A percentile compares a stretch with the other conserved stretches of the same genome.
Conservation (phyloP, 2,797 vertebrate genomes). For the Labroides dimidiatus region DNA sequence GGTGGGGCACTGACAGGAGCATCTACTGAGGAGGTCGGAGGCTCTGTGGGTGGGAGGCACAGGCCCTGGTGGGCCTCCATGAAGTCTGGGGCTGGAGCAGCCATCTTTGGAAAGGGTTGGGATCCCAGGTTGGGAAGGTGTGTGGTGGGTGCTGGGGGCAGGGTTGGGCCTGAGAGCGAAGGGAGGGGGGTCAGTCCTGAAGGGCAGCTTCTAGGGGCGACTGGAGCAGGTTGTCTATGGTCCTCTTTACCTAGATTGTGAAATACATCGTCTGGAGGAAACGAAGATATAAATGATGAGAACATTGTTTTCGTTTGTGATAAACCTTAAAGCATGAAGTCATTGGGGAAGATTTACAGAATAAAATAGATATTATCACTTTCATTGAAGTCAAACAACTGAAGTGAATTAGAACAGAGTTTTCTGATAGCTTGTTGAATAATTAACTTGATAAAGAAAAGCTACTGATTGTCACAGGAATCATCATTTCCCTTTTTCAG, state of each 20-base stretch:
- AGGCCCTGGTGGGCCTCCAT: conserved; percentile 90
- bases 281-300: conserved; percentile 26
- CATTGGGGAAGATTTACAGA: background rate
- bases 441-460: background rate
- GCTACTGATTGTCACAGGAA: background rate
- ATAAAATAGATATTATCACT: background rate
- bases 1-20: conserved; percentile 91
- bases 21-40: conserved; percentile 84
- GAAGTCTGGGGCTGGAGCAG: conserved; percentile 88
- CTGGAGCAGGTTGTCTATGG: conserved; percentile 87
- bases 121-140: conserved; percentile 89
- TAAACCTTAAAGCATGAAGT: background rate
- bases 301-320: background rate
- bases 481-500: background rate
- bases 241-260: conserved; percentile 95
- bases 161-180: conserved; percentile 85
- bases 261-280: conserved; percentile 91
- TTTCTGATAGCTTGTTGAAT: background rate
- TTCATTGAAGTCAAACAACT: background rate
- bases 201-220: conserved; percentile 89
- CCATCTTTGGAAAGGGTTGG: conserved; percentile 91
- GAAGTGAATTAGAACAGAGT: background rate
- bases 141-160: conserved; percentile 85
- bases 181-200: conserved; percentile 90
- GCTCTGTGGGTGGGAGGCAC: conserved; percentile 88